Evolutionary conservation across 2,888 invertebrate genomes (phyloP).

Genomic region (Clostera curtula): DNA sequence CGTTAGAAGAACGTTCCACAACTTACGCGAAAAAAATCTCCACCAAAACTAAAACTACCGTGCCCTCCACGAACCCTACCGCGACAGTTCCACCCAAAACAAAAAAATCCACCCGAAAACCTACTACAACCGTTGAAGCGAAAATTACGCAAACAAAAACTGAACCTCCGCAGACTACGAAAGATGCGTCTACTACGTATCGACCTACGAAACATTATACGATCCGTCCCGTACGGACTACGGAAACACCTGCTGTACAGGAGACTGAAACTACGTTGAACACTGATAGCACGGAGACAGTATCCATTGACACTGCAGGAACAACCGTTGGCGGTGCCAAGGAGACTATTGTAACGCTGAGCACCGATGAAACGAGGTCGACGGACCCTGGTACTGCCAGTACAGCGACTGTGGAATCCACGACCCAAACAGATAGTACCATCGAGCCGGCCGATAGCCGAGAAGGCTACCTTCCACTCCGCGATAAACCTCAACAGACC

Average conservation of each 20-base stretch:
- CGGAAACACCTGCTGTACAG: slow-evolving; percentile 50
- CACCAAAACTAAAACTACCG: slow-evolving; percentile 56
- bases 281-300: slow-evolving; percentile 69
- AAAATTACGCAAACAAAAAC: slow-evolving; percentile 52
- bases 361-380: slow-evolving; percentile 47
- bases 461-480: slow-evolving; percentile 64
- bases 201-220: slow-evolving; percentile 72
- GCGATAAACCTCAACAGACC: slow-evolving; percentile 65
- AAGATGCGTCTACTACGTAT: slow-evolving; percentile 45
- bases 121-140: slow-evolving; percentile 46
- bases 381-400: slow-evolving; percentile 53
- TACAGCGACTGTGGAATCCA: slow-evolving; percentile 48
- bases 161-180: slow-evolving; percentile 40
- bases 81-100: slow-evolving; percentile 53
- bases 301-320: slow-evolving; percentile 51
- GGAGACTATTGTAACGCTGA: slow-evolving; percentile 47
- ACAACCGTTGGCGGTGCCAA: slow-evolving; percentile 48
- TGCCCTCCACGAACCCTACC: slow-evolving; percentile 49
- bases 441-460: slow-evolving; percentile 64
- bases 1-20: slow-evolving; percentile 52
- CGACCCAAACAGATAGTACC: slow-evolving; percentile 50
- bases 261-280: slow-evolving; percentile 66
- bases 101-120: slow-evolving; percentile 54
- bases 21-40: slow-evolving; percentile 57
- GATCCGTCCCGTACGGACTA: slow-evolving; percentile 64